Evolutionary conservation across 2,888 invertebrate species (phyloP).

Genomic region (Dynastes grantii): DNA sequence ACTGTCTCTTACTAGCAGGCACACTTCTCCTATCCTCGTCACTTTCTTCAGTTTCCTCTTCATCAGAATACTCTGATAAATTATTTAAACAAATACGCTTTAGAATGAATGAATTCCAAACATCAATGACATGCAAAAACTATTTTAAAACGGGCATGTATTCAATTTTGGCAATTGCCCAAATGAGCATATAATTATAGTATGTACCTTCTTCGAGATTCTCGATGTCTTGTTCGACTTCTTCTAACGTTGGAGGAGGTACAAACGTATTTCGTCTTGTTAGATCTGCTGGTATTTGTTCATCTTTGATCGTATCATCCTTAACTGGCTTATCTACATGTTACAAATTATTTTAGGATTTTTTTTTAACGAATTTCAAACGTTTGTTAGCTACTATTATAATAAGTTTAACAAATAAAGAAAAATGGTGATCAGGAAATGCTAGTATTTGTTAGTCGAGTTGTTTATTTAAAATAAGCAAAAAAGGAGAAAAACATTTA

Average conservation of each 20-base stretch:
- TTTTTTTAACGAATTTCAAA: background rate
- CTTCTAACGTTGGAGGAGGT: conserved; percentile 67
- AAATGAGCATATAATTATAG: conserved; percentile 11
- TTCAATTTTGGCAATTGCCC: conserved; percentile 33
- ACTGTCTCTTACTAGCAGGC: conserved; percentile 62
- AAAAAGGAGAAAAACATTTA: conserved; percentile 15
- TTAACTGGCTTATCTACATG: conserved; percentile 53
- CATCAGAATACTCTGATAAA: conserved; percentile 66
- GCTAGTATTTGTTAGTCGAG: conserved; percentile 63
- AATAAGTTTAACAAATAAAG: background rate
- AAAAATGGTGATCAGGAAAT: conserved; percentile 65
- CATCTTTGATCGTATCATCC: conserved; percentile 55
- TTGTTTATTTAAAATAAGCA: conserved; percentile 38
- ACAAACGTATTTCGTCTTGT: conserved; percentile 71
- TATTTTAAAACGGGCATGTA: background rate
- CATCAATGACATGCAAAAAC: background rate
- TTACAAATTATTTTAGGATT: conserved; percentile 1
- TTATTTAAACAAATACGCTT: conserved; percentile 2
- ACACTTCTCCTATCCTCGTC: conserved; percentile 60
- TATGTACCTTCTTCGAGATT: conserved; percentile 65
- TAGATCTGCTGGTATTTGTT: conserved; percentile 64
- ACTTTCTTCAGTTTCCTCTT: conserved; percentile 68
- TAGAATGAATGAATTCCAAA: background rate
- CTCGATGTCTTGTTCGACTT: conserved; percentile 65
- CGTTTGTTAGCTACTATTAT: conserved; percentile 1